Evolutionary conservation across 1,140 invertebrate species (phyloP).

Genomic region (Hyles euphorbiae): DNA sequence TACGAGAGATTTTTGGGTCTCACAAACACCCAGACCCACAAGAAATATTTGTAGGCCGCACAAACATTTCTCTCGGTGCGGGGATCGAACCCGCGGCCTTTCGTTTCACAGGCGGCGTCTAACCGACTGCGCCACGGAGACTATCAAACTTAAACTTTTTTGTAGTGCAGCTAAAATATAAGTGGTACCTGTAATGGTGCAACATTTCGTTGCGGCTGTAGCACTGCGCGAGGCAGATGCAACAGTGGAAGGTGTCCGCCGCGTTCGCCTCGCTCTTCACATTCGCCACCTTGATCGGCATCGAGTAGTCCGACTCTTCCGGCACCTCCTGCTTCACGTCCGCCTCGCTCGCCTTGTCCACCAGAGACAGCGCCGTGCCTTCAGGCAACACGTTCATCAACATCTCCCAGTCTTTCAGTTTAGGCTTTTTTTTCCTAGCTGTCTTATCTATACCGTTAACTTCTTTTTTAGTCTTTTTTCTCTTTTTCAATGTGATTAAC

Average conservation of each 20-base stretch:
- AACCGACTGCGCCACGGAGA: no score
- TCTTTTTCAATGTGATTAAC: conserved; percentile 46
- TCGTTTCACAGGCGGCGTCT: no score
- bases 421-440: conserved; percentile 34
- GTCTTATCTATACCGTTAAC: conserved; percentile 40
- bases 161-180: no score
- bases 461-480: conserved; percentile 40
- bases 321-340: conserved; percentile 27
- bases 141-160: no score
- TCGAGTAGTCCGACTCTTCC: conserved; percentile 8
- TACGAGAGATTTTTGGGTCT: no score
- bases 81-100: no score
- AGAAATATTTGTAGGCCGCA: no score
- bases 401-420: conserved; percentile 31
- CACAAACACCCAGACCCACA: no score
- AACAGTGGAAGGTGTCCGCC: conserved; percentile 44
- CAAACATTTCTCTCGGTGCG: no score
- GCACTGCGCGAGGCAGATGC: conserved; percentile 58
- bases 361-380: conserved; percentile 14
- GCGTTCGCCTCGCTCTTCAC: conserved; percentile 14
- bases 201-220: conserved; percentile 40
- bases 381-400: conserved; percentile 25
- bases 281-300: conserved; percentile 11
- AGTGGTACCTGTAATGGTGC: conserved; percentile 60
- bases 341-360: conserved; percentile 5